Conservation (phyloP, 2,797 vertebrate genomes). For the Gymnoscopelus braueri region DNA sequence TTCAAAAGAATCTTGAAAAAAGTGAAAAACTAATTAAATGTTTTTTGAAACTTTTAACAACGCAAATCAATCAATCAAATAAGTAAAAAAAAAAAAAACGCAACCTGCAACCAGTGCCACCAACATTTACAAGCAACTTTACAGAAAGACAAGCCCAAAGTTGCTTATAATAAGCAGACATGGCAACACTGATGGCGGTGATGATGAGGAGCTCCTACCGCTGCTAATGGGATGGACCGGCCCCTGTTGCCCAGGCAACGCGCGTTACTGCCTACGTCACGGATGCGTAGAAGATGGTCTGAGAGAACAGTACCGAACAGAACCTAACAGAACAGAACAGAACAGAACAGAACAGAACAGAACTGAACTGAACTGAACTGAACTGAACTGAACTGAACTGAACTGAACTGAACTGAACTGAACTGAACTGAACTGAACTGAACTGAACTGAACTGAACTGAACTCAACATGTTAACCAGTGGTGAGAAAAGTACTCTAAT, state of each 20-base stretch:
- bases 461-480: not conserved
- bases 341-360: not conserved
- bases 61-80: too few species aligned
- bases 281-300: constrained; percentile 26
- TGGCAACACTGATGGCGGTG: too few species aligned
- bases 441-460: not conserved
- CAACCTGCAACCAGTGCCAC: too few species aligned
- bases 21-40: too few species aligned
- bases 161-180: too few species aligned
- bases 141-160: too few species aligned
- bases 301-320: not conserved
- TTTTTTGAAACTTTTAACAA: too few species aligned
- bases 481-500: too few species aligned
- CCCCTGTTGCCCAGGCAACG: constrained; percentile 82
- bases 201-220: constrained; percentile 25
- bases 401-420: not conserved
- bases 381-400: not conserved
- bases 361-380: not conserved
- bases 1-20: too few species aligned
- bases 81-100: too few species aligned
- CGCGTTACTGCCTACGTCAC: constrained; percentile 71
- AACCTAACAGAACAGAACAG: not conserved
- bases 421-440: not conserved
- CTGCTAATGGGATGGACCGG: constrained; percentile 61
- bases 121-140: too few species aligned